Base-by-base conservation (phyloP, 2,888 invertebrate species). In the Cataglyphis livida region DNA sequence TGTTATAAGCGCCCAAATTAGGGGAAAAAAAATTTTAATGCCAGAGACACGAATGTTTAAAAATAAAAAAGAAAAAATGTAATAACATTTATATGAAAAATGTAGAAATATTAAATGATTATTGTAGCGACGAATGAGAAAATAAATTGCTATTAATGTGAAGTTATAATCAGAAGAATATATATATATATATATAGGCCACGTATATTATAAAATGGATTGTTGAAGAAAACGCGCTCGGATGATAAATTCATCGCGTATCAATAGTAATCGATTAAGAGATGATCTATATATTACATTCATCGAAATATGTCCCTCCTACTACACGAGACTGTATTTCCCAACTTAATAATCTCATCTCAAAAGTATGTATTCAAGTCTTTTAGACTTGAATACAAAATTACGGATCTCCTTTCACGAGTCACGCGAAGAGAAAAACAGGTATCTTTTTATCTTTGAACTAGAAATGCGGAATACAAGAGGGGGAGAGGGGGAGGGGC, bases 281-380 rank as follows among this genome's bases (percentile, higher is more conserved):
- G 15, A 51, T 51, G 48, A 59, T 41, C 41, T n/a, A 21, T 6
- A n/a, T 54, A 75, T 76, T 54, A 38, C 54, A 78, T 68, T 78
- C 41, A 32, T 57, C 21, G 9, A 41, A 44, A 70, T 32, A 32
- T 32, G 6, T 32, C 32, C 4, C 32, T 32, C 32, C 32, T 44
- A 35, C 44, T 28, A 10, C n/a, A 21, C 12, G n/a, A 51, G n/a
- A 51, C 18, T 51, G 28, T 4, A 38, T 54, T 54, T 41, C 51
- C n/a, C 51, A 41, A 54, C 1, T 1, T 38, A 18, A 51, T 51
- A 51, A 64, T 74, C 9, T 25, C 48, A 15, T 3, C 12, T 7
- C 4, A 9, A 65, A 59, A 38, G 21, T 21, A 21, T 21, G 21
- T 21, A 21, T 21, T 21, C 21, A 0, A 21, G 3, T 5, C 28